A percentile compares a stretch with the other conserved stretches of the same genome.
Evolutionary conservation across 1,140 invertebrate species (phyloP).

Genomic region (Sarcophaga bullata): DNA sequence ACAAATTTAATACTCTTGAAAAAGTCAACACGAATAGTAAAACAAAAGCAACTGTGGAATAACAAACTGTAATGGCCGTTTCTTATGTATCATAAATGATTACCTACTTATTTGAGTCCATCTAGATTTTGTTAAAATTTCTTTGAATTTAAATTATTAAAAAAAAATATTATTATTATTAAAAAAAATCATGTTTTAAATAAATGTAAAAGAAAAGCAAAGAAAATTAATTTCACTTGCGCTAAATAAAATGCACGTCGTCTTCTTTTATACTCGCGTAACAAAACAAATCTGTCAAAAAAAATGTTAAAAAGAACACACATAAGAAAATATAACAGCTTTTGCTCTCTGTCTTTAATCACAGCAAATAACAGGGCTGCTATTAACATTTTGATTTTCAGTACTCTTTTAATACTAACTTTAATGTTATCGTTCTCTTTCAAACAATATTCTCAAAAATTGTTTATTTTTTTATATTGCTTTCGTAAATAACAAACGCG

Average conservation of each 20-base stretch:
- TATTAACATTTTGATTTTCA: not conserved
- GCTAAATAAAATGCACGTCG: constrained; percentile 31
- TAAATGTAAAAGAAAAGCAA: not conserved
- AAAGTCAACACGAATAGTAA: not conserved
- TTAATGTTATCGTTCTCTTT: not conserved
- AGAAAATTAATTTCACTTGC: constrained; percentile 33
- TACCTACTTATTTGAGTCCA: no score
- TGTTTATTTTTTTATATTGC: constrained; percentile 32
- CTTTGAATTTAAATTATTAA: not conserved
- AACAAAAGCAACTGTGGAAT: not conserved
- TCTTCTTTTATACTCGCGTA: constrained; percentile 35
- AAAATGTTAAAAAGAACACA: constrained; percentile 21
- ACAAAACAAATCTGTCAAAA: constrained; percentile 38
- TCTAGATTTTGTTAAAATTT: no score
- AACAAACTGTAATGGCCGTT: not conserved
- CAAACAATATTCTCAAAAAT: constrained; percentile 26
- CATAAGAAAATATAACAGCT: constrained; percentile 31
- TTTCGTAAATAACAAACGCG: constrained; percentile 34
- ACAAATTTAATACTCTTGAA: not conserved
- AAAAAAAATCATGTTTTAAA: not conserved
- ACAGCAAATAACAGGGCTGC: constrained; percentile 3
- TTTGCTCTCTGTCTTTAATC: not conserved
- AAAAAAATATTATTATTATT: not conserved
- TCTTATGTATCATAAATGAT: no score
- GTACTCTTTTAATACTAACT: not conserved